phyloP scores from a whole-genome alignment of 2,888 invertebrate genomes.

The Hylaea fasciaria region DNA sequence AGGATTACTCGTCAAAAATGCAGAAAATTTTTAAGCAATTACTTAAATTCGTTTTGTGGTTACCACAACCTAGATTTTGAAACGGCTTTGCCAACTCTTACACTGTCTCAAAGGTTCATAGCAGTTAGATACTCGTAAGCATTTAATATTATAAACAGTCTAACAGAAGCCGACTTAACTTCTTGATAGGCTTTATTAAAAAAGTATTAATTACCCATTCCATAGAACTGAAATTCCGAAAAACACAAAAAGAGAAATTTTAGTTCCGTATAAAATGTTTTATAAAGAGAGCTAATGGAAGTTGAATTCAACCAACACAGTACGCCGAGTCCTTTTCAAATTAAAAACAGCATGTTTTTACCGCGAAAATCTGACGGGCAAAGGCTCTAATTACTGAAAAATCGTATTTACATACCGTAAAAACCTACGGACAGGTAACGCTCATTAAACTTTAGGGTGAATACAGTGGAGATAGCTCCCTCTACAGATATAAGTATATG shows the following conservation, averaged over 20 bases:
- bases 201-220: no score
- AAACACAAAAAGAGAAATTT: no score
- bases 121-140: no score
- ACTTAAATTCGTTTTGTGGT: no score
- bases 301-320: neutral
- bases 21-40: neutral
- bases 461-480: conserved; percentile 18
- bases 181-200: no score
- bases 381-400: conserved; percentile 75
- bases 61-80: no score
- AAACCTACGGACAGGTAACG: conserved; percentile 60
- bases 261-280: neutral
- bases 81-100: no score
- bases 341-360: conserved; percentile 62
- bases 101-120: no score
- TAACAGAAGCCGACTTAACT: no score
- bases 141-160: no score
- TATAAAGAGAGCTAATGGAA: neutral
- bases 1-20: neutral
- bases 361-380: conserved; percentile 64
- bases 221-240: no score
- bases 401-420: conserved; percentile 61
- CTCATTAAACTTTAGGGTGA: conserved; percentile 59
- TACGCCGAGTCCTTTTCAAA: conserved; percentile 54
- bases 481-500: no score